Conservation (phyloP, 1,140 invertebrate genomes). For the Pachypsylla venusta region DNA sequence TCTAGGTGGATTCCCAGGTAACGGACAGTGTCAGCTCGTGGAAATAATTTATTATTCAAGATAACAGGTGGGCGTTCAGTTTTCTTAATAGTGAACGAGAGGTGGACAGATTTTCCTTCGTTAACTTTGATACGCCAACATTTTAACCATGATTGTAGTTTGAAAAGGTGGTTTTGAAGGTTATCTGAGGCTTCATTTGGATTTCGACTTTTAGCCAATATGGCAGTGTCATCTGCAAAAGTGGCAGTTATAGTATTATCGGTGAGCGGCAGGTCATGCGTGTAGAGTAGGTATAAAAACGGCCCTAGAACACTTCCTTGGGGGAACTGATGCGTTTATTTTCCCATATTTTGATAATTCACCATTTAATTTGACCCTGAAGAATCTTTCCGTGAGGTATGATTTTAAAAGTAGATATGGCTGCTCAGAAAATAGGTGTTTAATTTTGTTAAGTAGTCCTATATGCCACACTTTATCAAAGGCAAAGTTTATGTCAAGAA, state of each 20-base stretch:
- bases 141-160: no score
- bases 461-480: slow-evolving; percentile 29
- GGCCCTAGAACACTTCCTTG: slow-evolving; percentile 11
- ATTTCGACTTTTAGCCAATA: slow-evolving; percentile 6
- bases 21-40: no score
- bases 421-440: not conserved
- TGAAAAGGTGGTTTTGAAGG: no score
- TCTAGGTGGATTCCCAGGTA: no score
- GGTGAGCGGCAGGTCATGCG: slow-evolving; percentile 6
- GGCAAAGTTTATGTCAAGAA: slow-evolving; percentile 27
- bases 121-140: no score
- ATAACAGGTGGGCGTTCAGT: no score
- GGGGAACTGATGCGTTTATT: slow-evolving; percentile 10
- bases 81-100: no score
- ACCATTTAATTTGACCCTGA: slow-evolving; percentile 7
- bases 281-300: slow-evolving; percentile 16
- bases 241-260: not conserved
- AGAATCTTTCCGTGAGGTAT: slow-evolving; percentile 9
- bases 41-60: no score
- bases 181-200: not conserved
- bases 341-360: not conserved
- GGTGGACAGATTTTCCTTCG: no score
- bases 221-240: slow-evolving; percentile 16
- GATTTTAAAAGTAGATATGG: slow-evolving; percentile 11
- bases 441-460: slow-evolving; percentile 13